Base-by-base conservation (phyloP, 1,140 invertebrate species). In the Drosophila kohkoa region DNA sequence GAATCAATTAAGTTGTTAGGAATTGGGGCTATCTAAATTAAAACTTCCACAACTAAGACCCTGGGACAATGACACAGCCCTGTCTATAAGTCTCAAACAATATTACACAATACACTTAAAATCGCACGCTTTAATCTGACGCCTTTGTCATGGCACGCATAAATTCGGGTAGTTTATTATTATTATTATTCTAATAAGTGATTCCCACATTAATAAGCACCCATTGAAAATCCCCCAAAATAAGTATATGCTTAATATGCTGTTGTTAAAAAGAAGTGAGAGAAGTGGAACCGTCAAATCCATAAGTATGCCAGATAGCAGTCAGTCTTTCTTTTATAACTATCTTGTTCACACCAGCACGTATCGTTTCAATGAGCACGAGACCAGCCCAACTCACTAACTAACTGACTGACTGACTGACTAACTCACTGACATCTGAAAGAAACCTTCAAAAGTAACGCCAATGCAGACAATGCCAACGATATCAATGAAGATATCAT, bases 171-270 rank as follows among this genome's bases (percentile, higher is more conserved):
- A 80, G 72, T 71, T 88, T 75, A 80, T 83, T 70, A 66, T 88
- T 69, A 66, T 88, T 83, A 88, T 78, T 78, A 87, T 87, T 87
- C 83, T 87, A 87, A 87, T 88, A 80, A 78, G 28, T 65, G 64
- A 62, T 83, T 87, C 83, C 83, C 83, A 87, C 82, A 87, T 88
- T 82, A 87, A 83, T 83, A 87, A 80, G 66, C 81, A 74, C 79
- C 75, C 59, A 57, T 43, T 16, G 75, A 72, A 64, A 32, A 20
- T 13, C 13, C 16, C 57, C 41, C 45, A 63, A 69, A 69, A 15
- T 20, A 11, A 15, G 13, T 38, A 52, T 57, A 57, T 43, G 13
- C 41, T 13, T n/a, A 43, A 4, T 6, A 13, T n/a, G 41, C 11
- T 3, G 41, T 43, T n/a, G 41, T 11, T 13, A 43, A 43, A 10